Conservation (phyloP, 2,888 invertebrate genomes). For the Metalampra italica region DNA sequence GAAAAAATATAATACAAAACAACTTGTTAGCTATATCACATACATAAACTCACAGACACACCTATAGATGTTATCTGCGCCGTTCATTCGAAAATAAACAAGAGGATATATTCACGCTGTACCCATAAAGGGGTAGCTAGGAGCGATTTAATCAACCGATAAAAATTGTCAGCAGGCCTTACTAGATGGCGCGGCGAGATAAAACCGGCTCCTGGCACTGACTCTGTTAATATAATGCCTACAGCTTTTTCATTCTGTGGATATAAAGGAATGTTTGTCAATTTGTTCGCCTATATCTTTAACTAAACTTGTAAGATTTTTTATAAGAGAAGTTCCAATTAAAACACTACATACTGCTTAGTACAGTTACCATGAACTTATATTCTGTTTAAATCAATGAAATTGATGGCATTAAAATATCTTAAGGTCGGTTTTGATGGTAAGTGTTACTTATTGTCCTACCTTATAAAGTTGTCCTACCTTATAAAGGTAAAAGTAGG, state of each 20-base stretch:
- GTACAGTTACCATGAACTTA: too few relatives aligned
- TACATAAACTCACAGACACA: slow-evolving; percentile 20
- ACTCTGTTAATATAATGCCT: not conserved
- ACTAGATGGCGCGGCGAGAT: slow-evolving; percentile 57
- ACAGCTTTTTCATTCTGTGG: not conserved
- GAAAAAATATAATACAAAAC: not conserved
- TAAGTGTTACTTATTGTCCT: too few relatives aligned
- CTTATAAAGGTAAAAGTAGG: too few relatives aligned
- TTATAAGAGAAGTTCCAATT: too few relatives aligned
- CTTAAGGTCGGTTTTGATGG: too few relatives aligned
- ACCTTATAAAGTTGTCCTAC: too few relatives aligned
- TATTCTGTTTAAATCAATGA: too few relatives aligned
- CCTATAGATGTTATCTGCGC: slow-evolving; percentile 42
- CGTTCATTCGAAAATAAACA: slow-evolving; percentile 49
- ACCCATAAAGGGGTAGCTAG: slow-evolving; percentile 65
- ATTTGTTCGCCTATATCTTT: not conserved
- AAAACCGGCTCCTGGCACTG: slow-evolving; percentile 28
- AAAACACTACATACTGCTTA: too few relatives aligned
- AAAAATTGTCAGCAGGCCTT: slow-evolving; percentile 55
- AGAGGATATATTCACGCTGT: slow-evolving; percentile 42
- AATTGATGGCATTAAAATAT: too few relatives aligned
- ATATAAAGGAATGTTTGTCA: not conserved
- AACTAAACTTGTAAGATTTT: too few relatives aligned
- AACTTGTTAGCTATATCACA: not conserved
- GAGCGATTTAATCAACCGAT: slow-evolving; percentile 69